Evolutionary conservation across 2,888 invertebrate species (phyloP).

Genomic region (Monoplex corrugatus): DNA sequence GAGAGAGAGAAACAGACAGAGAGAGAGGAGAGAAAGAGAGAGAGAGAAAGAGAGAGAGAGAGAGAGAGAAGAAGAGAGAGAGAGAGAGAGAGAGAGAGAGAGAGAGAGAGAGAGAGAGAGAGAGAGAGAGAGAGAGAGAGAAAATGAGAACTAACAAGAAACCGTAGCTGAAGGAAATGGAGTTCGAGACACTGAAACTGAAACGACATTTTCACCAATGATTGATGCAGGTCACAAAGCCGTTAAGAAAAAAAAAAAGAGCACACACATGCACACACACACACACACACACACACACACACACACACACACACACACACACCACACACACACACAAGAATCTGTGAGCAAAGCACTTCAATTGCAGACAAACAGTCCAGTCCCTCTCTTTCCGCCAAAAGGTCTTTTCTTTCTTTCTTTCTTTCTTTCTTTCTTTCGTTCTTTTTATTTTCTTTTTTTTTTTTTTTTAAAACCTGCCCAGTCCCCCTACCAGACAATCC

Average conservation of each 20-base stretch:
- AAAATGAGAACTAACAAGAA: too few relatives aligned
- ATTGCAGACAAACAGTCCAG: neutral
- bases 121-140: neutral
- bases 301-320: too few relatives aligned
- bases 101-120: neutral
- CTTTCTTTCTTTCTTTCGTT: too few relatives aligned
- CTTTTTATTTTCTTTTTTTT: too few relatives aligned
- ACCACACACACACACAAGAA: neutral
- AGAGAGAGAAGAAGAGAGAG: conserved; percentile 1
- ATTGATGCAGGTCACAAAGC: neutral
- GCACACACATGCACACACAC: too few relatives aligned
- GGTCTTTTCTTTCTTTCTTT: neutral
- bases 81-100: neutral
- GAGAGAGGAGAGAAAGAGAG: neutral
- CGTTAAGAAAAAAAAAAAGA: neutral
- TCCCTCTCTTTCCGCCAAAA: neutral
- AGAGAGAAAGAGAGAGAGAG: neutral
- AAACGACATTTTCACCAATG: neutral
- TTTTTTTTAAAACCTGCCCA: too few relatives aligned
- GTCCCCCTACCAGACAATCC: neutral
- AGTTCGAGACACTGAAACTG: neutral
- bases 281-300: too few relatives aligned
- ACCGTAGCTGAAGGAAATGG: neutral
- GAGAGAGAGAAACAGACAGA: too few relatives aligned
- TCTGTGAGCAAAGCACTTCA: neutral